Percentiles rank a stretch among this genome's conserved stretches.
These are phyloP conservation scores for Calameuta pallipes DNA, from an alignment of 2,888 invertebrate genomes.

Conservation along the genomic window DNA sequence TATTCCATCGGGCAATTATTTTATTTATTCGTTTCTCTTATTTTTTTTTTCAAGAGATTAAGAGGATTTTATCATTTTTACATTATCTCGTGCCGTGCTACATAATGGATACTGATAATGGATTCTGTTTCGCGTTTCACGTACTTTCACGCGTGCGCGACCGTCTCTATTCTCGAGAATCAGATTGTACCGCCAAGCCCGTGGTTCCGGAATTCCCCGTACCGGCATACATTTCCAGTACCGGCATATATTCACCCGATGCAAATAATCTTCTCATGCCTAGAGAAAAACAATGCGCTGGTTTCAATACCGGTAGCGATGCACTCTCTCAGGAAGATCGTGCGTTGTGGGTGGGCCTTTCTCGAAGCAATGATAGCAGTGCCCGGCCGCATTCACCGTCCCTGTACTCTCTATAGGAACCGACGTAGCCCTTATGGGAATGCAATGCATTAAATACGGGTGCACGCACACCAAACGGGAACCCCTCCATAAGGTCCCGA, in stretches of 20 bases:
- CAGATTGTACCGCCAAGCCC: background rate
- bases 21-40: background rate
- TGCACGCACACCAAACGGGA: conserved; percentile 42
- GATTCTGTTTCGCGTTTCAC: background rate
- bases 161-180: background rate
- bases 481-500: background rate
- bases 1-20: background rate
- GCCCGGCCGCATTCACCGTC: conserved; percentile 32
- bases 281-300: conserved; percentile 63
- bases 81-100: background rate
- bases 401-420: conserved; percentile 35
- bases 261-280: conserved; percentile 63
- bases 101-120: background rate
- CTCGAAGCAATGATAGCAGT: conserved; percentile 48
- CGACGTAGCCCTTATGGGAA: conserved; percentile 55
- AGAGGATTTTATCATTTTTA: background rate
- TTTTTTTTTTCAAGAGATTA: background rate
- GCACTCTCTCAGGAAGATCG: conserved; percentile 51
- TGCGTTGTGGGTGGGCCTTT: conserved; percentile 65
- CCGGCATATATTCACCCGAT: conserved; percentile 33
- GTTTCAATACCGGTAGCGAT: conserved; percentile 66
- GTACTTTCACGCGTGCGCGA: background rate
- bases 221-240: background rate
- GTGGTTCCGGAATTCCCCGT: background rate
- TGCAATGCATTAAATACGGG: conserved; percentile 56